phyloP scores from a whole-genome alignment of 2,113 vertebrate species.

The Aramus guarauna region DNA sequence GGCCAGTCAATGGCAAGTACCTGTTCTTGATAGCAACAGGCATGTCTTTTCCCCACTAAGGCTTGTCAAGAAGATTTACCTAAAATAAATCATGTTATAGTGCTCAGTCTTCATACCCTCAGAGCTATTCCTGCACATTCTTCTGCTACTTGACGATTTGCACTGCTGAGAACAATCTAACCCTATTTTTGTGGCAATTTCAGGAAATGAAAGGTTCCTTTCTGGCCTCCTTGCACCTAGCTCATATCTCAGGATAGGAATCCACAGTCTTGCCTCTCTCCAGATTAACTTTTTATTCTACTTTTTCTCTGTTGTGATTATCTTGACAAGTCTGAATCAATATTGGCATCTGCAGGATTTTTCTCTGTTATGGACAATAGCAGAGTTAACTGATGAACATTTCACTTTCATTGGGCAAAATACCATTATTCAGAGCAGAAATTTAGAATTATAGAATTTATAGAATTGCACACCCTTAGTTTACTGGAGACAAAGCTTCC shows the following conservation, averaged over 20 bases:
- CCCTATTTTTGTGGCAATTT: neutral
- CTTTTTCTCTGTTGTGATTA: neutral
- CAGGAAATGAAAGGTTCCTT: neutral
- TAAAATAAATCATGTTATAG: neutral
- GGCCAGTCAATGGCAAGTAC: neutral
- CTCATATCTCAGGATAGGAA: too few relatives aligned
- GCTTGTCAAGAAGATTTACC: neutral
- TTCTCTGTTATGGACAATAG: neutral
- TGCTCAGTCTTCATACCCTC: neutral
- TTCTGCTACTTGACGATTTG: neutral
- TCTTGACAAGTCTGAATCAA: neutral
- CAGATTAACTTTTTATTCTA: neutral
- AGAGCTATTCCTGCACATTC: neutral
- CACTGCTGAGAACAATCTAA: neutral
- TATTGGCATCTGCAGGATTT: neutral
- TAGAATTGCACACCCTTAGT: neutral
- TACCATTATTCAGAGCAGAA: neutral
- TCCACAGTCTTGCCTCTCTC: neutral
- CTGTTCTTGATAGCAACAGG: neutral
- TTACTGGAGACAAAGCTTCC: neutral
- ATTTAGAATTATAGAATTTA: neutral
- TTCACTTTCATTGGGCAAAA: neutral
- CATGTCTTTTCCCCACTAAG: neutral
- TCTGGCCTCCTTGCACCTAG: neutral
- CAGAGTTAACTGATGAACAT: neutral